A percentile compares a stretch with the other conserved stretches of the same genome.
Conservation (phyloP, 2,888 invertebrate species). For the Serripes groenlandicus region DNA sequence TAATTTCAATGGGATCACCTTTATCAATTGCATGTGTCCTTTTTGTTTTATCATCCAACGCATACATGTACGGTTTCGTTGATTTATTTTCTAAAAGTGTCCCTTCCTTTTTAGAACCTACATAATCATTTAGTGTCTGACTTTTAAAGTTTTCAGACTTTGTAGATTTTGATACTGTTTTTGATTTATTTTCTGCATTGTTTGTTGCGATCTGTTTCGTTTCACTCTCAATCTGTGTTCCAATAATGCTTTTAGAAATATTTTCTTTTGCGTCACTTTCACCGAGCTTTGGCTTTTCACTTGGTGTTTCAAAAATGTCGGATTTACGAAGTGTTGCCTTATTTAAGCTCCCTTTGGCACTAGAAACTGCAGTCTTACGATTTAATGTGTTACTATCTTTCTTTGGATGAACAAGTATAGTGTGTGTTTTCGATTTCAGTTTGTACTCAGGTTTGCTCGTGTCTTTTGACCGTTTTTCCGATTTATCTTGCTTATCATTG, state of each 20-base stretch:
- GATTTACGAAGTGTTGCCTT: too few relatives aligned
- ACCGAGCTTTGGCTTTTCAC: slow-evolving; percentile 14
- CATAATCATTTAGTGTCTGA: neutral
- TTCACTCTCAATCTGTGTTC: neutral
- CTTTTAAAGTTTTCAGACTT: neutral
- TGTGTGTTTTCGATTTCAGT: slow-evolving; percentile 48
- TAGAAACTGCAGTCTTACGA: neutral
- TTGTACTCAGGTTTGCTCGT: slow-evolving; percentile 5
- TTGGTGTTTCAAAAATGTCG: too few relatives aligned
- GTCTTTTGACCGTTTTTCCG: neutral
- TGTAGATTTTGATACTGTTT: neutral
- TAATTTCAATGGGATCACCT: neutral
- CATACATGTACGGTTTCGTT: too few relatives aligned
- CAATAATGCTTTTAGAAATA: too few relatives aligned
- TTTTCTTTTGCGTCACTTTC: too few relatives aligned
- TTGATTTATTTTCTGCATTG: neutral
- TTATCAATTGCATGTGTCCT: neutral
- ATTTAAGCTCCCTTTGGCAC: slow-evolving; percentile 12
- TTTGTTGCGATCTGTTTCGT: neutral
- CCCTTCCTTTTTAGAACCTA: neutral
- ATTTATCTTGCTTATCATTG: slow-evolving; percentile 17
- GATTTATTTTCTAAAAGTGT: neutral
- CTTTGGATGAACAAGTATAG: slow-evolving; percentile 25
- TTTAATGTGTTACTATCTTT: neutral
- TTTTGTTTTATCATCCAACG: slow-evolving; percentile 1